Base-by-base conservation (phyloP, 2,797 vertebrate genomes). In the Dendrocincla tyrannina region DNA sequence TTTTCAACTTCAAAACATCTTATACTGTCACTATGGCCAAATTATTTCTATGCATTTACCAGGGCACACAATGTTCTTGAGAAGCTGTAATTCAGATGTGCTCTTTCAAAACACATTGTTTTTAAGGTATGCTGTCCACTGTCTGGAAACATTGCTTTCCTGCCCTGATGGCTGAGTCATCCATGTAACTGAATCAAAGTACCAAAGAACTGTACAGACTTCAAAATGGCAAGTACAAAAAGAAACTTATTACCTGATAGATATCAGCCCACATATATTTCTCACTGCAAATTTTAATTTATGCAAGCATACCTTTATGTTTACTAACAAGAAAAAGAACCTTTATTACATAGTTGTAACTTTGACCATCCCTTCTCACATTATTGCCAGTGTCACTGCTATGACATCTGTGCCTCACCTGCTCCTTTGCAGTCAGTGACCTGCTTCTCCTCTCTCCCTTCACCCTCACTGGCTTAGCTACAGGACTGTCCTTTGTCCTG, bases 1-100 rank as follows among this genome's bases (percentile, higher is more conserved):
- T 84, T 93, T 93, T 78, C 53, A 73, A 22, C 46, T 76, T 73
- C 49, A 68, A 81, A 86, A 49, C 10, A 44, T 41, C 41, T 68
- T 75, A 32, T 5, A 25, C 14, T 47, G 13, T 75, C 49, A 60
- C 14, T 0, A 1, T 27, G 16, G 5, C 47, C 32, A 74, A 42
- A 76, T 60, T 58, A 62, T 35, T 93, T 87, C 32, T 58, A 39
- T 16, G 14, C 6, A 15, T 53, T 84, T 91, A 41, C 63, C 39
- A 50, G 27, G 14, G 32, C 50, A 44, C 17, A 39, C 7, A 37
- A 24, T 72, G 30, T 66, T 50, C 52, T 52, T 55, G 44, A 49
- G 32, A 47, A 69, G 11, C 25, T 73, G 13, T 35, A 47, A 83
- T 42, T 74, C 56, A 67, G 16, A 62, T 39, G 19, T 64, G 14